These are phyloP conservation scores for Anguilla rostrata DNA, from an alignment of 2,113 vertebrate species.

Conservation along the genomic window DNA sequence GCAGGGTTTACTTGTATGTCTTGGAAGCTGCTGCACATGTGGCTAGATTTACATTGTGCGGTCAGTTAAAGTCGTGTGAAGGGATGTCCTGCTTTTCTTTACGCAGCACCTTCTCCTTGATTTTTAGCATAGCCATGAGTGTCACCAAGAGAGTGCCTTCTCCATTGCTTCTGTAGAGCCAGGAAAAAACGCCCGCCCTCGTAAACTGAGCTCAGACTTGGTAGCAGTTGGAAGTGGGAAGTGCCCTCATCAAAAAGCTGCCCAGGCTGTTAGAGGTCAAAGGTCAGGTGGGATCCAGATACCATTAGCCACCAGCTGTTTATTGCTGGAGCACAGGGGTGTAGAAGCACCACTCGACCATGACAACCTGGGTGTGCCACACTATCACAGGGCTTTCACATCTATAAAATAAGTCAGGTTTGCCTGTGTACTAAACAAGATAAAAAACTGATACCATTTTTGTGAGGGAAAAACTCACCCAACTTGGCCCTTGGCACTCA, in stretches of 20 bases:
- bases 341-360: conserved; percentile 76
- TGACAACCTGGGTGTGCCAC: conserved; percentile 68
- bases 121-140: too few relatives aligned
- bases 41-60: background rate
- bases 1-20: conserved; percentile 54
- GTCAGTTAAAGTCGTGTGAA: background rate
- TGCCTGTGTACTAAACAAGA: conserved; percentile 2
- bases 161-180: conserved; percentile 6
- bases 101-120: background rate
- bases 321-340: conserved; percentile 75
- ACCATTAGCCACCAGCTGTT: conserved; percentile 79
- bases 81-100: background rate
- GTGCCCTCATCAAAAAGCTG: conserved; percentile 62
- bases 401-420: conserved; percentile 42
- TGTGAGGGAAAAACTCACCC: background rate
- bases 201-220: conserved; percentile 36
- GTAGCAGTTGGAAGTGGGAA: conserved; percentile 48
- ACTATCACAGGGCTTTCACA: conserved; percentile 57
- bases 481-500: background rate
- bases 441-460: background rate
- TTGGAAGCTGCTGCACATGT: background rate
- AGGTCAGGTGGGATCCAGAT: conserved; percentile 79
- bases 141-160: background rate
- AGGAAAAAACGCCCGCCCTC: conserved; percentile 26
- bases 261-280: conserved; percentile 74